A percentile compares a stretch with the other conserved stretches of the same genome.
Conservation (phyloP, 2,113 vertebrate genomes). For the Sula dactylatra region DNA sequence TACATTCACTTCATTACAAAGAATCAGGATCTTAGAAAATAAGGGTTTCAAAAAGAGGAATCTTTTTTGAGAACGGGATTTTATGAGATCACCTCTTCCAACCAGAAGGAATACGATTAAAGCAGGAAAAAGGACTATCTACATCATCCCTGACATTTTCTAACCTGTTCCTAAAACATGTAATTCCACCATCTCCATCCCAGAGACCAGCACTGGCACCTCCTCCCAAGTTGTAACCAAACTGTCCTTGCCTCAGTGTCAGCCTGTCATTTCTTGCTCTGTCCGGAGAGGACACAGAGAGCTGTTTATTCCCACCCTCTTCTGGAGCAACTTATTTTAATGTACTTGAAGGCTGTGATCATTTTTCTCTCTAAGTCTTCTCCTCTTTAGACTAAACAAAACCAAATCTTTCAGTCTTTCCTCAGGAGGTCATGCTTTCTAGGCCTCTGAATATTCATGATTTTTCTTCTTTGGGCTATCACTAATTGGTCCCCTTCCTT, state of each 20-base stretch:
- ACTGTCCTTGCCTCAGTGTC: not conserved
- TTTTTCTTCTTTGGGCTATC: constrained; percentile 40
- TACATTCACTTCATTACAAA: not conserved
- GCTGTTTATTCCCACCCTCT: not conserved
- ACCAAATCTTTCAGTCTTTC: not conserved
- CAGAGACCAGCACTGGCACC: not conserved
- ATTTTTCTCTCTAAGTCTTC: not conserved
- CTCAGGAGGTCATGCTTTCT: constrained; percentile 22
- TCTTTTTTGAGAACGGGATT: not conserved
- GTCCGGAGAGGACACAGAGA: not conserved
- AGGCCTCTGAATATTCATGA: constrained; percentile 37
- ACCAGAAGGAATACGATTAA: not conserved
- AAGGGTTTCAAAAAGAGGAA: not conserved
- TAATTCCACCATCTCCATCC: not conserved
- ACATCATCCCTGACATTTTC: not conserved
- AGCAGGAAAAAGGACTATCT: not conserved
- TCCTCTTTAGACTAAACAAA: constrained; percentile 2
- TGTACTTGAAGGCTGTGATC: not conserved
- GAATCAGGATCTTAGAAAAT: not conserved
- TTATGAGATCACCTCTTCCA: not conserved
- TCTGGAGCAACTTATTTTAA: not conserved
- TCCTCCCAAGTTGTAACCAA: not conserved
- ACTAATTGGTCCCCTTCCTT: constrained; percentile 3
- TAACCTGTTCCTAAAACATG: not conserved
- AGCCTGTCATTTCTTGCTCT: not conserved